Percentiles rank a stretch among this genome's conserved stretches.
Evolutionary conservation across 2,888 invertebrate species (phyloP).

Genomic region (Elegia similella): DNA sequence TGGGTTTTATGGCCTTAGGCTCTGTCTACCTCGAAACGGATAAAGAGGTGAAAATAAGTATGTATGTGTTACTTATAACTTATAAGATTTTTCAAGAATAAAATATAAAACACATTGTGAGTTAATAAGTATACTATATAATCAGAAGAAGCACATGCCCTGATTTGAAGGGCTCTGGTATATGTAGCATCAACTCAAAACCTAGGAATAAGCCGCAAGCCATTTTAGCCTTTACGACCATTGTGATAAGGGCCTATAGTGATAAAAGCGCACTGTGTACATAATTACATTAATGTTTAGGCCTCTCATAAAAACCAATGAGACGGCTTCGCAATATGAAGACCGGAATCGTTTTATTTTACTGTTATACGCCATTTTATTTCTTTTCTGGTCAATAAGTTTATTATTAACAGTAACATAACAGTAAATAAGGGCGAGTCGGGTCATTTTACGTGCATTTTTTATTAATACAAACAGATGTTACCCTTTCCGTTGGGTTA

Average conservation of each 20-base stretch:
- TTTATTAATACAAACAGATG: slow-evolving; percentile 20
- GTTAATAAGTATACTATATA: slow-evolving; percentile 5
- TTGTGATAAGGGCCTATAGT: slow-evolving; percentile 9
- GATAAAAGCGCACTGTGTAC: slow-evolving; percentile 15
- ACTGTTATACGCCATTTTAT: slow-evolving; percentile 58
- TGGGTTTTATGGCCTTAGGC: no score
- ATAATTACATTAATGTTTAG: slow-evolving; percentile 55
- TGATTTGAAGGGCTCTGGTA: slow-evolving; percentile 14
- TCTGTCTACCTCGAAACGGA: no score
- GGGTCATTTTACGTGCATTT: slow-evolving; percentile 16
- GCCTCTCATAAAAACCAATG: slow-evolving; percentile 66
- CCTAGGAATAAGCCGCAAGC: slow-evolving; percentile 1
- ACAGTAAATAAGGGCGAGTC: slow-evolving; percentile 14
- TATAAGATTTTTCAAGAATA: no score
- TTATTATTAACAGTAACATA: slow-evolving; percentile 29
- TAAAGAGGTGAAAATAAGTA: no score
- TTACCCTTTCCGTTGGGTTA: slow-evolving; percentile 16
- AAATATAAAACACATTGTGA: neutral
- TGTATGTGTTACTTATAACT: no score
- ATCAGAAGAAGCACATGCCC: neutral
- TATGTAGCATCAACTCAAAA: slow-evolving; percentile 12
- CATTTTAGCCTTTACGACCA: slow-evolving; percentile 11
- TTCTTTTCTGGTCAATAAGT: slow-evolving; percentile 41
- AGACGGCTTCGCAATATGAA: slow-evolving; percentile 53
- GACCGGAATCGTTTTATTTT: slow-evolving; percentile 63